A percentile compares a stretch with the other conserved stretches of the same genome.
Conservation (phyloP, 2,113 vertebrate species). For the Poecilia latipinna region DNA sequence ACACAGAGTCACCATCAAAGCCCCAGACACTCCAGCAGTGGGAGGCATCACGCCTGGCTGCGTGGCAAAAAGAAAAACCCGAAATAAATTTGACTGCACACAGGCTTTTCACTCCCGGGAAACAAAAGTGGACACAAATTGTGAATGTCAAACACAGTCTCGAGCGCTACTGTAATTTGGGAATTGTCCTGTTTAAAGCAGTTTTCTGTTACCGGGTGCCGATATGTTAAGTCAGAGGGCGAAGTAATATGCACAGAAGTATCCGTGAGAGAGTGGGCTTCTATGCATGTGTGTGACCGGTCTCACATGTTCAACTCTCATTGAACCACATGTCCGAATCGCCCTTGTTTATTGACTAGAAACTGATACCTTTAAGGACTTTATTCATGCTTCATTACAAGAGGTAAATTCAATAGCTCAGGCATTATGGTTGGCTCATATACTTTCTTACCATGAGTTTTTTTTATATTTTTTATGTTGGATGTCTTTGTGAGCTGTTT, state of each 20-base stretch:
- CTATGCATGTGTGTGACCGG: slow-evolving; percentile 32
- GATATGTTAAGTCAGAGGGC: slow-evolving; percentile 52
- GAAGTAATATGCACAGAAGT: slow-evolving; percentile 47
- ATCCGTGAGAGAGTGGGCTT: slow-evolving; percentile 39
- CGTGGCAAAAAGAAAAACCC: slow-evolving; percentile 12
- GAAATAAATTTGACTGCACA: slow-evolving; percentile 31
- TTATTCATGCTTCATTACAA: slow-evolving; percentile 74
- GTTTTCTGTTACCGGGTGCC: slow-evolving; percentile 44
- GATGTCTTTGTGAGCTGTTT: slow-evolving; percentile 24
- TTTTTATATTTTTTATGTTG: slow-evolving; percentile 41
- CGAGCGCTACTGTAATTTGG: slow-evolving; percentile 56
- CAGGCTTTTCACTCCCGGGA: slow-evolving; percentile 28
- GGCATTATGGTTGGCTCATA: slow-evolving; percentile 48
- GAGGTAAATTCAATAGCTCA: slow-evolving; percentile 59
- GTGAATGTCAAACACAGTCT: slow-evolving; percentile 59
- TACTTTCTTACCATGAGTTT: slow-evolving; percentile 44
- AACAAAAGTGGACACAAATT: slow-evolving; percentile 49
- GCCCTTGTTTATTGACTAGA: slow-evolving; percentile 74
- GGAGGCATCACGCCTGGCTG: slow-evolving; percentile 58
- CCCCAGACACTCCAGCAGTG: slow-evolving; percentile 64
- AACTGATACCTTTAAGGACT: slow-evolving; percentile 72
- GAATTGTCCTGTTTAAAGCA: slow-evolving; percentile 50
- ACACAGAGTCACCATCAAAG: slow-evolving; percentile 56
- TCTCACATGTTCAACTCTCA: slow-evolving; percentile 73
- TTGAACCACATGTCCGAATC: slow-evolving; percentile 67